Evolutionary conservation across 2,113 vertebrate species (phyloP).

Genomic region (Aplodontia rufa): DNA sequence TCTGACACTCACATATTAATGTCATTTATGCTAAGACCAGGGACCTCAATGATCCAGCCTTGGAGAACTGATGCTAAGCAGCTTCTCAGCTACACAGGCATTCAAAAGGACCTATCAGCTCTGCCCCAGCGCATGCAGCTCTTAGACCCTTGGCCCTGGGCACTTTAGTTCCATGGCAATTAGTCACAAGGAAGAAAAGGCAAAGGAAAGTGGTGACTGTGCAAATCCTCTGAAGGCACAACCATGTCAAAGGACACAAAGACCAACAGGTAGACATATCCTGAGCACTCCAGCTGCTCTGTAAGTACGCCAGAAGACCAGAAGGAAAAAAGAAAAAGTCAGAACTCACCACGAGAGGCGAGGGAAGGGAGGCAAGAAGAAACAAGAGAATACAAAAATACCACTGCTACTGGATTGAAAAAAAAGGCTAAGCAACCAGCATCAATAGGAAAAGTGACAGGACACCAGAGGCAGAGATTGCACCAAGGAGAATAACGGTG

Average conservation of each 20-base stretch:
- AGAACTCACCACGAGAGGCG: background rate
- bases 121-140: background rate
- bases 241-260: background rate
- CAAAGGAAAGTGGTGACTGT: background rate
- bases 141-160: background rate
- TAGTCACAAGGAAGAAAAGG: background rate
- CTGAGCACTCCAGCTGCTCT: background rate
- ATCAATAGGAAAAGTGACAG: background rate
- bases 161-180: background rate
- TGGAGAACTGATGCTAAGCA: background rate
- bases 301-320: background rate
- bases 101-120: background rate
- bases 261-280: background rate
- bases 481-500: background rate
- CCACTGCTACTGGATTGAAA: background rate
- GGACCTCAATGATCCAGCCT: background rate
- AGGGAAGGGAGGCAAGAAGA: too few relatives aligned
- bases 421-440: background rate
- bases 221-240: background rate
- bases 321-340: background rate
- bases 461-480: background rate
- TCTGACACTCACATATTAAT: constrained; percentile 1
- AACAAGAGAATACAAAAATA: background rate
- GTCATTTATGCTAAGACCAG: background rate
- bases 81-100: background rate